Conservation (phyloP, 2,888 invertebrate genomes). For the Sipha maydis region DNA sequence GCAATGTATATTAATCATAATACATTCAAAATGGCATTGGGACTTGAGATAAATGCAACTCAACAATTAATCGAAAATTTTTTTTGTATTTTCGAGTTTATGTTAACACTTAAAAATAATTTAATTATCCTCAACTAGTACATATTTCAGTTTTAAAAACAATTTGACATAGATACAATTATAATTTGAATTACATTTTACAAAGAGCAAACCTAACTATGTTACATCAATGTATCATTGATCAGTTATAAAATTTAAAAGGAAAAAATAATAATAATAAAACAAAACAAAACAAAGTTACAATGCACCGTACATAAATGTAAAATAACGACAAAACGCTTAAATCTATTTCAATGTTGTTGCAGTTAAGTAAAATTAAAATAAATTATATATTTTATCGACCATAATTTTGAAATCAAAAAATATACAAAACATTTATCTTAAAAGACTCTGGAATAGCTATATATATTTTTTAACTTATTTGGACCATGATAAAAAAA, state of each 20-base stretch:
- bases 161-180: slow-evolving; percentile 17
- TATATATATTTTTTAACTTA: neutral
- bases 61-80: slow-evolving; percentile 7
- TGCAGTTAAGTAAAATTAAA: slow-evolving; percentile 27
- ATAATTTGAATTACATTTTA: slow-evolving; percentile 16
- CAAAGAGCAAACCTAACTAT: slow-evolving; percentile 32
- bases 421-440: slow-evolving; percentile 38
- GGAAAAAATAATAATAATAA: slow-evolving; percentile 45
- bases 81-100: neutral
- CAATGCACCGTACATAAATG: slow-evolving; percentile 56
- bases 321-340: slow-evolving; percentile 55
- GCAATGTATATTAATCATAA: slow-evolving; percentile 1
- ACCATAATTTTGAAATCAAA: slow-evolving; percentile 12
- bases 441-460: slow-evolving; percentile 45
- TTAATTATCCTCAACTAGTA: slow-evolving; percentile 3
- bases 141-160: neutral
- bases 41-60: slow-evolving; percentile 16
- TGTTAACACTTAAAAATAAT: slow-evolving; percentile 10
- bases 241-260: slow-evolving; percentile 58
- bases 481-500: slow-evolving; percentile 10
- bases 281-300: slow-evolving; percentile 61
- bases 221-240: slow-evolving; percentile 33
- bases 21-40: slow-evolving; percentile 25
- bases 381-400: slow-evolving; percentile 19
- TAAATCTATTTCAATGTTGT: slow-evolving; percentile 45